These are phyloP conservation scores for Machimus atricapillus DNA, from an alignment of 2,888 invertebrate genomes.

Conservation along the genomic window DNA sequence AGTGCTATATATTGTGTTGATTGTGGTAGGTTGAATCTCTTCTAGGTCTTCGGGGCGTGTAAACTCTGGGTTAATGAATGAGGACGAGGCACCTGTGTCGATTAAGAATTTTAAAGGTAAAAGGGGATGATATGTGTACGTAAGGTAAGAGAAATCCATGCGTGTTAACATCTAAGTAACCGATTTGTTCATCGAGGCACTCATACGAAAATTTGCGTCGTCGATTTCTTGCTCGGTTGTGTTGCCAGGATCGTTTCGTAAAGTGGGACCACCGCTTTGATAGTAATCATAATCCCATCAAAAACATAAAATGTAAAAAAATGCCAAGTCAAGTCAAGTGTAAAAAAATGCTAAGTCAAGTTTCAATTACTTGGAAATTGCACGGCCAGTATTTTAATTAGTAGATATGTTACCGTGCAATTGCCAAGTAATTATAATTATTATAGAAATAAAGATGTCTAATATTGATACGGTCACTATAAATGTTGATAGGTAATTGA, in stretches of 20 bases:
- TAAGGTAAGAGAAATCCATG: neutral
- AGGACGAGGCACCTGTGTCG: neutral
- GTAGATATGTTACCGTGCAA: too few relatives aligned
- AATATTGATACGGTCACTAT: too few relatives aligned
- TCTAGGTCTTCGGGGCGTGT: neutral
- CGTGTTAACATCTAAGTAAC: neutral
- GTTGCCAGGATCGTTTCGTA: neutral
- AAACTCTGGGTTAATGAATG: neutral
- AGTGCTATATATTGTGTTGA: neutral
- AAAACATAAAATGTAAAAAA: too few relatives aligned
- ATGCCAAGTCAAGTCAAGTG: too few relatives aligned
- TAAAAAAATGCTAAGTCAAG: too few relatives aligned
- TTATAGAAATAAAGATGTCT: too few relatives aligned
- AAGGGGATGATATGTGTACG: neutral
- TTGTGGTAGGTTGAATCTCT: neutral
- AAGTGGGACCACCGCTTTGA: neutral
- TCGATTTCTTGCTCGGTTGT: neutral
- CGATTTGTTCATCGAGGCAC: neutral
- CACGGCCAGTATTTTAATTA: too few relatives aligned
- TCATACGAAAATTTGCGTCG: neutral
- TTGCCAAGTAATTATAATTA: too few relatives aligned
- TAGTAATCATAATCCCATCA: too few relatives aligned
- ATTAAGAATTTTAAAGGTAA: neutral
- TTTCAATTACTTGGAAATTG: too few relatives aligned
- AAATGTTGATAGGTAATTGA: too few relatives aligned